A percentile compares a stretch with the other conserved stretches of the same genome.
Evolutionary conservation across 2,888 invertebrate genomes (phyloP).

Genomic region (Xestoiulus laeticollis): DNA sequence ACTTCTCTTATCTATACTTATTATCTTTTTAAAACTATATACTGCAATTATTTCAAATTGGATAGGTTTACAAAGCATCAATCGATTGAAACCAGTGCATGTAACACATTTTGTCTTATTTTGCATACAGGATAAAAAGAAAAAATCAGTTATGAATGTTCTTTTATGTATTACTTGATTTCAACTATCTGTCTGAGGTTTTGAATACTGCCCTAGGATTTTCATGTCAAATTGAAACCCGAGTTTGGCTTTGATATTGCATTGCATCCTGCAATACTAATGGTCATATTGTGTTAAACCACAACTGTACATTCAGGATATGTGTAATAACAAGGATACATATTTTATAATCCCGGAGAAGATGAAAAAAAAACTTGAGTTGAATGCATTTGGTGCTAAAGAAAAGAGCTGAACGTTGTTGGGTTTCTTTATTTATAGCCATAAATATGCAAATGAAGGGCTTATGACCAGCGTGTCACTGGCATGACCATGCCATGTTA

Average conservation of each 20-base stretch:
- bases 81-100: too few relatives aligned
- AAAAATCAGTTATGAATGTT: neutral
- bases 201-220: neutral
- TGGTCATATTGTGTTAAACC: constrained; percentile 11
- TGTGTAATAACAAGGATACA: neutral
- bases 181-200: neutral
- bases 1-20: too few relatives aligned
- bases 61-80: too few relatives aligned
- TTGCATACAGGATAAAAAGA: too few relatives aligned
- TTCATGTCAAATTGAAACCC: neutral
- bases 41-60: too few relatives aligned
- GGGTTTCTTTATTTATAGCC: neutral
- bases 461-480: constrained; percentile 47
- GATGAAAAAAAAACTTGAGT: neutral
- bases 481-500: neutral
- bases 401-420: neutral
- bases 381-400: neutral
- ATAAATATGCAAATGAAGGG: constrained; percentile 44
- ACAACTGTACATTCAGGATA: neutral
- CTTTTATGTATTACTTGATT: neutral
- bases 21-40: too few relatives aligned
- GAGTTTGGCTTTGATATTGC: neutral
- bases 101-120: too few relatives aligned
- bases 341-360: neutral
- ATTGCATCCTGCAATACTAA: neutral